Evolutionary conservation across 2,888 invertebrate genomes (phyloP), one percentile per base, ranked within the genome.

Genomic region (Drosophila mettleri): DNA sequence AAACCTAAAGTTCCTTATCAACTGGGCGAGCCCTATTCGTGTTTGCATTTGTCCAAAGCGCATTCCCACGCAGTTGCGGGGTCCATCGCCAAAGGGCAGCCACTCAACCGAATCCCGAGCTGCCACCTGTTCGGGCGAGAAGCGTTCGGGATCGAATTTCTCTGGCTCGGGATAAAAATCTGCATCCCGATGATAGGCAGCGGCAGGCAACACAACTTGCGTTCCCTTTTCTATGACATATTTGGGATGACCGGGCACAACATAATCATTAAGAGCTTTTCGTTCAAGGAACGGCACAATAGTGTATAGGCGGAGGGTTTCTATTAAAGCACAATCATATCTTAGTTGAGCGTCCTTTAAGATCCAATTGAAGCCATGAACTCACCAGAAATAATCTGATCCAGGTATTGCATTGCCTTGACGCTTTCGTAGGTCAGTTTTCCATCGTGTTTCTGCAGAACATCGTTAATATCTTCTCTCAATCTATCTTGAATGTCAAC

Each of bases 81-180:
- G 91, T 0, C 92, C 92, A 34, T 91, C 91, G 2, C 92, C 92
- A 39, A 92, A 92, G 0, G 91, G 86, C 38, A 92, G 55, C 89
- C 88, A 91, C 12, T 89, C 78, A 1, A 88, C 75, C 0, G 89
- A 83, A 52, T 94, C 93, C 46, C 94, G 89, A 38, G 92, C 92
- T 0, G 93, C 90, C 54, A 94, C 94, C 48, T 93, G 93, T 64
- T 94, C 94, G 1, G 93, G 90, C 0, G 93, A 90, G 86, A 95
- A 95, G 71, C 95, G 92, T 0, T 95, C 94, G 0, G 95, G 95
- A 63, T 94, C 93, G 59, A 95, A 95, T 18, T 91, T 93, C 1
- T 93, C 91, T 0, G 95, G 95, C 2, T 95, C 92, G 0, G 92
- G 91, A 69, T 92, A 93, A 34, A 91, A 85, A 2, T 91, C 79